Evolutionary conservation across 2,888 invertebrate species (phyloP), one percentile per base, ranked within the genome.

Genomic region (Alviniconcha strummeri): DNA sequence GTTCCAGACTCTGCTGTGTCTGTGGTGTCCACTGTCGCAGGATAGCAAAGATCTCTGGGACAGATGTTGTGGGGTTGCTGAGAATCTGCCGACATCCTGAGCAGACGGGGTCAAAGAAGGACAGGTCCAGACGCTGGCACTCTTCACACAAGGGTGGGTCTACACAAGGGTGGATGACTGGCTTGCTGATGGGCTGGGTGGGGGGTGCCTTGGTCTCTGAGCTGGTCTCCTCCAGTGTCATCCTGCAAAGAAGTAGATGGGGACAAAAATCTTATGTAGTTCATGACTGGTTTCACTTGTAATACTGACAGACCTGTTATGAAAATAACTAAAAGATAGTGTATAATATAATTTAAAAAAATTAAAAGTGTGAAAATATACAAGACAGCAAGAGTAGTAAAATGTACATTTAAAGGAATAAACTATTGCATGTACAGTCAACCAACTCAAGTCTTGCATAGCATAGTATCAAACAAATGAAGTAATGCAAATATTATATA

Each of bases 1-100:
- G 86, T 84, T 94, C 93, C 80, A 94, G 90, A 80, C 93, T 93
- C 74, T 93, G 93, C 88, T 95, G 95, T 67, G 94, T 94, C 85
- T 94, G 93, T n/a, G 94, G 94, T 57, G 94, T 94, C 95, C 95
- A 95, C 89, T 95, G 94, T 69, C 95, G 88, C 85, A 95, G 88
- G 69, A 95, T 93, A 81, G 95, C 94, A 87, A 94, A 94, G 67
- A 95, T 92, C 84, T 95, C 94, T 79, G 94, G 92, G n/a, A 94
- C 91, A 9, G 93, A 92, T 7, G 94, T 92, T 80, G 89, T 87
- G 1, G 92, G 89, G 82, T 91, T 90, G 56, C 89, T 84, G 19
- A 94, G 87, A 19, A 94, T 91, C 80, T 93, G 91, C 81, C 90
- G 88, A 85, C 94, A 94, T 75, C 93, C 93, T 77, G 92, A 90